Evolutionary conservation across 2,113 vertebrate genomes (phyloP).

Genomic region (Scatophagus argus): DNA sequence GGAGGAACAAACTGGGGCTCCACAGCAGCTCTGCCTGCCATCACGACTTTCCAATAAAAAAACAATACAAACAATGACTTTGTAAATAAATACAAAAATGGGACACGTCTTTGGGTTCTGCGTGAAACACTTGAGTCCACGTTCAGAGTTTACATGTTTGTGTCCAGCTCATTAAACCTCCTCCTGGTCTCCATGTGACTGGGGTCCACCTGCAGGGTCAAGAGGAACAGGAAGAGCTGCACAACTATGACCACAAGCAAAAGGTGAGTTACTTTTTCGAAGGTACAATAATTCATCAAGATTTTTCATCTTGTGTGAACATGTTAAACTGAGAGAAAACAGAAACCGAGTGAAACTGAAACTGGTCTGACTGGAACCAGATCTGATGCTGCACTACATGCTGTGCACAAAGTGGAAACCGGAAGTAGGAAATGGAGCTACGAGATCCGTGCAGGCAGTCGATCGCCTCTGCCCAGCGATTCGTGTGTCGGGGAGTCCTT

Average conservation of each 20-base stretch:
- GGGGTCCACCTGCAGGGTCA: not conserved
- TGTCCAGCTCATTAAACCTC: no score
- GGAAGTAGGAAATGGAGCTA: no score
- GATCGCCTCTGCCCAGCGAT: no score
- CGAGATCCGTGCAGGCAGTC: no score
- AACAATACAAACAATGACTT: not conserved
- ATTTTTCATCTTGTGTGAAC: no score
- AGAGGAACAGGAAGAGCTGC: not conserved
- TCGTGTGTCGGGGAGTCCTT: no score
- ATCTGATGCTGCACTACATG: no score
- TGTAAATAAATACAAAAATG: slow-evolving; percentile 7
- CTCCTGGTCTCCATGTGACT: not conserved
- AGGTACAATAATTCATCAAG: not conserved
- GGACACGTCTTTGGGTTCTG: not conserved
- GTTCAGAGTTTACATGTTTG: not conserved
- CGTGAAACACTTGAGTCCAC: not conserved
- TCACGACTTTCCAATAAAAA: slow-evolving; percentile 20
- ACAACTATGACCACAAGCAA: not conserved
- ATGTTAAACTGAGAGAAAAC: not conserved
- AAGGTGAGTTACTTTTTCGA: no score
- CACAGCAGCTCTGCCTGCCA: not conserved
- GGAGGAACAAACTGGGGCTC: no score
- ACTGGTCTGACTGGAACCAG: no score
- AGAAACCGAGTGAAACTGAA: no score
- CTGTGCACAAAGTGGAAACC: no score